phyloP scores from a whole-genome alignment of 2,797 vertebrate genomes.

The Mastacembelus armatus region DNA sequence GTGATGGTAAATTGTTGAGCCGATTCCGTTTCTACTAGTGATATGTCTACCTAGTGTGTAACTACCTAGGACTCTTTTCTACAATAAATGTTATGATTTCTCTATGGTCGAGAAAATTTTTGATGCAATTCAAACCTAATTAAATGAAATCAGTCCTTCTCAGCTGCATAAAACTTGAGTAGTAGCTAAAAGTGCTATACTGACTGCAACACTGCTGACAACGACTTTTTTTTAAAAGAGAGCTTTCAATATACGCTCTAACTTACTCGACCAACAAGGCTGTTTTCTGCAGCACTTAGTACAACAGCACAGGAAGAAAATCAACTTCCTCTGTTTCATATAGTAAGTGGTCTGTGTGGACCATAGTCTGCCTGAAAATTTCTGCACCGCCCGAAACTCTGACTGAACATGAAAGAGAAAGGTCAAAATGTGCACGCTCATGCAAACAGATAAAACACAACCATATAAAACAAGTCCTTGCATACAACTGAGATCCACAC shows the following conservation, averaged over 20 bases:
- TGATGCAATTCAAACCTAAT: slow-evolving; percentile 3
- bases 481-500: slow-evolving; percentile 21
- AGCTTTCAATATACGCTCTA: neutral
- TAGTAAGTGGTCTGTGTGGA: slow-evolving; percentile 42
- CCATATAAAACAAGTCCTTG: neutral
- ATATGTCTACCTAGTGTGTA: neutral
- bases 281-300: slow-evolving; percentile 25
- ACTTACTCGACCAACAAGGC: slow-evolving; percentile 2
- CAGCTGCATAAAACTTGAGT: neutral
- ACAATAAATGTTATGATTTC: neutral
- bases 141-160: slow-evolving; percentile 7
- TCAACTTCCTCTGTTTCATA: slow-evolving; percentile 71
- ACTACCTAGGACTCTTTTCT: neutral
- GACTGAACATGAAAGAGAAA: slow-evolving; percentile 64
- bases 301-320: slow-evolving; percentile 62
- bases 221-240: neutral
- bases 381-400: slow-evolving; percentile 29
- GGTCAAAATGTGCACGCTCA: slow-evolving; percentile 27
- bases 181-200: neutral
- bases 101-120: neutral
- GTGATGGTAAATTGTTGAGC: neutral
- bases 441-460: slow-evolving; percentile 3
- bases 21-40: neutral
- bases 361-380: slow-evolving; percentile 34
- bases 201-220: slow-evolving; percentile 1